Evolutionary conservation across 2,888 invertebrate genomes (phyloP).

Genomic region (Stramonita haemastoma): DNA sequence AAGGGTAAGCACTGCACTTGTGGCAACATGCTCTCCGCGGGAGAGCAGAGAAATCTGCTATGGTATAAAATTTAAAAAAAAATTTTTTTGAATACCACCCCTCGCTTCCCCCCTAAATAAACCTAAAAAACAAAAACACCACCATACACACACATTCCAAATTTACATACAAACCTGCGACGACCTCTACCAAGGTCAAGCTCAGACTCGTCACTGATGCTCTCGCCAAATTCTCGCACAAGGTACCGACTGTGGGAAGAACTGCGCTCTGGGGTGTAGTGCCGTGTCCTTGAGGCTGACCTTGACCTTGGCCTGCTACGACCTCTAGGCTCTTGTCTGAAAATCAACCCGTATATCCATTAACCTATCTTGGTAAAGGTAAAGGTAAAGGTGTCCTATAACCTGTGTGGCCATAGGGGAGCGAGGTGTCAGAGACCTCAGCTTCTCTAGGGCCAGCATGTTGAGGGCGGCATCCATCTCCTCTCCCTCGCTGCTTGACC

Average conservation of each 20-base stretch:
- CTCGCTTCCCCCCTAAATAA: neutral
- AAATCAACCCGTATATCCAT: neutral
- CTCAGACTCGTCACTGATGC: constrained; percentile 62
- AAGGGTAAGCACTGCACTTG: no score
- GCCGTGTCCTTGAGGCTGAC: constrained; percentile 56
- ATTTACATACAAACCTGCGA: constrained; percentile 12
- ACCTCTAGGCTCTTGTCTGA: constrained; percentile 23
- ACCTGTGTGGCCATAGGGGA: no score
- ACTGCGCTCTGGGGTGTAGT: constrained; percentile 43
- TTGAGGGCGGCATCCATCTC: no score
- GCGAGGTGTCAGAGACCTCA: no score
- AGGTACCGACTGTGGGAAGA: constrained; percentile 52
- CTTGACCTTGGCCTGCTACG: constrained; percentile 54
- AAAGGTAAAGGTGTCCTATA: no score
- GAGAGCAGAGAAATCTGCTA: no score
- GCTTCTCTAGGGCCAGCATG: no score
- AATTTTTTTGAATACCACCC: neutral
- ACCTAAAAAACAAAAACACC: neutral
- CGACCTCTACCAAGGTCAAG: constrained; percentile 48
- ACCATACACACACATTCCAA: neutral
- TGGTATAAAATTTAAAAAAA: no score
- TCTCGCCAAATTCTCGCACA: constrained; percentile 60
- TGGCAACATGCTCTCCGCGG: no score
- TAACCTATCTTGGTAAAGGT: no score
- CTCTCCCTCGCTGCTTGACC: no score